Percentiles rank a stretch among this genome's conserved stretches.
These are phyloP conservation scores for Musca domestica DNA, from an alignment of 1,140 invertebrate species.

Conservation along the genomic window DNA sequence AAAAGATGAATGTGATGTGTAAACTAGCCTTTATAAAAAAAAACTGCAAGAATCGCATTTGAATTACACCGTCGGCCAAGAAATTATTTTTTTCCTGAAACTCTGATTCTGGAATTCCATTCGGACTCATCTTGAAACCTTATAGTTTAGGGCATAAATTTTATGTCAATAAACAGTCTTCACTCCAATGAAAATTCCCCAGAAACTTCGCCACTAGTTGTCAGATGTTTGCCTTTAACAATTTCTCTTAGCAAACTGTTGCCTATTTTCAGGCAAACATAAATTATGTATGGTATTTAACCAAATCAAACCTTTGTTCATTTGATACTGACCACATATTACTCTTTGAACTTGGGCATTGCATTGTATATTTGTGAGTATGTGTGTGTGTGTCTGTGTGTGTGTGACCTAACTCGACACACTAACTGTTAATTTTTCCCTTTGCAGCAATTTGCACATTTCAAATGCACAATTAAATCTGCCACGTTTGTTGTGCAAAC, in stretches of 20 bases:
- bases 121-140: no score
- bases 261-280: background rate
- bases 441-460: constrained; percentile 8
- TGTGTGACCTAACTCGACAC: background rate
- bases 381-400: background rate
- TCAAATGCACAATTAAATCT: constrained; percentile 15
- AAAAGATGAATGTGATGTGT: no score
- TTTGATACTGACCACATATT: background rate
- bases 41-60: no score
- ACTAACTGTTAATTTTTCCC: background rate
- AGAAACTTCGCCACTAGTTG: no score
- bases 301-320: background rate
- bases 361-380: background rate
- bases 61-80: no score
- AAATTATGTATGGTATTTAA: background rate
- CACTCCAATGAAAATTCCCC: no score
- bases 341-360: background rate
- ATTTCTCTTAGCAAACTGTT: background rate
- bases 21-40: no score
- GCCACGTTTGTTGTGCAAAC: background rate
- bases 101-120: no score
- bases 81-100: no score
- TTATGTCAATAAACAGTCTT: no score
- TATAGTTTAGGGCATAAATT: no score
- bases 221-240: no score